Evolutionary conservation across 1,140 invertebrate genomes (phyloP).

Genomic region (Pseudomyrmex flavicornis): DNA sequence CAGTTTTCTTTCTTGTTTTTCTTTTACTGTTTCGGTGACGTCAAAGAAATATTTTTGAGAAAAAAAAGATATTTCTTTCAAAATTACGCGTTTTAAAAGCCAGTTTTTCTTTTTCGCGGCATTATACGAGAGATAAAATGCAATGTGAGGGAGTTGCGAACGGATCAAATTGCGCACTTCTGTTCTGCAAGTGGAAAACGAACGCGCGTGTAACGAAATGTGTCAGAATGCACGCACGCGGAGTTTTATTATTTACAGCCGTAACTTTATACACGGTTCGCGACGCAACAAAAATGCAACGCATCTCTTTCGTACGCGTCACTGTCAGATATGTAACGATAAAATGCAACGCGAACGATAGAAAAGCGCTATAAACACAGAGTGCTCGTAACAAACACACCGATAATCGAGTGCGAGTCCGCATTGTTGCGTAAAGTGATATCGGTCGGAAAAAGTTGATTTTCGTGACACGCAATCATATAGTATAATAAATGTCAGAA

Average conservation of each 20-base stretch:
- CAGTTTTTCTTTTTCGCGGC: background rate
- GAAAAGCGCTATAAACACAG: conserved; percentile 44
- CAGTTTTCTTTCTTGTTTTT: background rate
- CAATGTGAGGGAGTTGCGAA: conserved; percentile 1
- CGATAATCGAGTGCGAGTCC: conserved; percentile 36
- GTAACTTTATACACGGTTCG: conserved; percentile 3
- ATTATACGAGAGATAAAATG: background rate
- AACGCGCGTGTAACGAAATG: conserved; percentile 11
- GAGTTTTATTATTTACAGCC: conserved; percentile 27
- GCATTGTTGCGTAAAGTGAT: conserved; percentile 42
- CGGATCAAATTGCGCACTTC: background rate
- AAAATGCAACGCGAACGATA: conserved; percentile 38
- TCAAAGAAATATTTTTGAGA: background rate
- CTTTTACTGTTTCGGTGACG: background rate
- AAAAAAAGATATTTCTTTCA: background rate
- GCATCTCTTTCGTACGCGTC: conserved; percentile 25
- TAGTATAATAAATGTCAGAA: background rate
- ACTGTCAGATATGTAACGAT: conserved; percentile 47
- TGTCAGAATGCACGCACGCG: background rate
- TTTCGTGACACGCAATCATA: background rate
- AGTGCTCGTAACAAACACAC: conserved; percentile 2
- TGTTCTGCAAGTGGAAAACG: conserved; percentile 18
- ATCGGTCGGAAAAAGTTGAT: background rate
- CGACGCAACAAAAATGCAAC: conserved; percentile 22
- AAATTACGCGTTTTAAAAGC: background rate